phyloP scores from a whole-genome alignment of 2,113 vertebrate genomes.

The Excalfactoria chinensis region DNA sequence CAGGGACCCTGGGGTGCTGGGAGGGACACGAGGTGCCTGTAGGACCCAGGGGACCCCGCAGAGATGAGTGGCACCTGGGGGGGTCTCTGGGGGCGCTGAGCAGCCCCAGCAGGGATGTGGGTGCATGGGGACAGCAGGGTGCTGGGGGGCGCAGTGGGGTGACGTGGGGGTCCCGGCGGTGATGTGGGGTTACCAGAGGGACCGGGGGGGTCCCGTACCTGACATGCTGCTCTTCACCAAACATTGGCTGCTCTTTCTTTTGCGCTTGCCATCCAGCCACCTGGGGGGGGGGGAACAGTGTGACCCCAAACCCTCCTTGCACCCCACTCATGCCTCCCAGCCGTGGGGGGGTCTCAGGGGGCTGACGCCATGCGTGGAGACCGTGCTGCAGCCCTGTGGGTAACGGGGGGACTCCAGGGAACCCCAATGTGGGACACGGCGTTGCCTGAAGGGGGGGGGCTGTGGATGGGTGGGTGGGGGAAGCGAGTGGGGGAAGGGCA shows the following conservation, averaged over 20 bases:
- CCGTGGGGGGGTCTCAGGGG: too few species aligned
- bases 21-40: not conserved
- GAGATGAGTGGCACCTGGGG: too few species aligned
- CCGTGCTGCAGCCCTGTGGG: too few species aligned
- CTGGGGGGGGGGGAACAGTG: conserved; percentile 64
- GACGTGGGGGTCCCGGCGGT: not conserved
- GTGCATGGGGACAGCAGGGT: not conserved
- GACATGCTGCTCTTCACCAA: conserved; percentile 97
- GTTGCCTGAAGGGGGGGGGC: not conserved
- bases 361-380: not conserved
- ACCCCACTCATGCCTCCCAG: conserved; percentile 60
- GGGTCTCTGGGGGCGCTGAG: not conserved
- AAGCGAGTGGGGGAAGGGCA: not conserved
- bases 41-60: too few species aligned
- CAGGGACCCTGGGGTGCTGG: not conserved
- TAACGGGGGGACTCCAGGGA: not conserved
- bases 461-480: not conserved
- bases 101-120: not conserved
- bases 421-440: not conserved
- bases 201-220: conserved; percentile 78
- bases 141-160: not conserved
- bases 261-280: conserved; percentile 98
- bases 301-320: not conserved
- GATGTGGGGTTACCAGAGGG: not conserved
- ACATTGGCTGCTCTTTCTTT: conserved; percentile 99